phyloP scores from a whole-genome alignment of 2,797 vertebrate species.

The Malacoraja senta region DNA sequence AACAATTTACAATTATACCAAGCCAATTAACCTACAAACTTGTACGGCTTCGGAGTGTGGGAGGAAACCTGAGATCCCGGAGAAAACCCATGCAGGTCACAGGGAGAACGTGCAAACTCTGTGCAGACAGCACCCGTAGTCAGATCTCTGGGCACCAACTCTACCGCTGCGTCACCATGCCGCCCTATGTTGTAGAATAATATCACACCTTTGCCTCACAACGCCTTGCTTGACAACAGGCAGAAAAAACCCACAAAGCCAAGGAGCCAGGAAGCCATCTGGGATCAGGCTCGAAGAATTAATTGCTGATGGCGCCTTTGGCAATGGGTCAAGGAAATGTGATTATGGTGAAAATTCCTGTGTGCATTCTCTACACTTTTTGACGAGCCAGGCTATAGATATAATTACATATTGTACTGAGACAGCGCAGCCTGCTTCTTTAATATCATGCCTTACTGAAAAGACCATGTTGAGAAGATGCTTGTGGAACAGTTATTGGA shows the following conservation, averaged over 20 bases:
- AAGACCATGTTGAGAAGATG: not conserved
- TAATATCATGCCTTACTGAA: not conserved
- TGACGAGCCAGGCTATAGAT: not conserved
- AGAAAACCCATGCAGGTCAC: too few relatives aligned
- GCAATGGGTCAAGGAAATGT: not conserved
- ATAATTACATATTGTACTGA: not conserved
- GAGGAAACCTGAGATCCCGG: too few relatives aligned
- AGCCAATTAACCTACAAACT: too few relatives aligned
- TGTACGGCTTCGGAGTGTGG: too few relatives aligned
- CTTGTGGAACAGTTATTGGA: not conserved
- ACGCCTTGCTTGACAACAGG: not conserved
- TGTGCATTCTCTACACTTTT: not conserved
- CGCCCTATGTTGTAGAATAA: not conserved
- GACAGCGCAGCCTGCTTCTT: not conserved
- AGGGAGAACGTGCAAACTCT: too few relatives aligned
- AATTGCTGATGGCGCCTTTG: not conserved
- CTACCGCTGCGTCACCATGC: too few relatives aligned
- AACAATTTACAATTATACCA: too few relatives aligned
- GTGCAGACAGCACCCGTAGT: too few relatives aligned
- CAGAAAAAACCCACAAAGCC: not conserved
- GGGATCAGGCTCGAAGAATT: not conserved
- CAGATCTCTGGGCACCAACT: too few relatives aligned
- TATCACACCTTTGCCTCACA: not conserved
- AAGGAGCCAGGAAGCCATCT: not conserved
- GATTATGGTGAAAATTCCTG: conserved; percentile 14